Base-by-base conservation (phyloP, 64 coral and sea anemone species). In the Dendronephthya gigantea region DNA sequence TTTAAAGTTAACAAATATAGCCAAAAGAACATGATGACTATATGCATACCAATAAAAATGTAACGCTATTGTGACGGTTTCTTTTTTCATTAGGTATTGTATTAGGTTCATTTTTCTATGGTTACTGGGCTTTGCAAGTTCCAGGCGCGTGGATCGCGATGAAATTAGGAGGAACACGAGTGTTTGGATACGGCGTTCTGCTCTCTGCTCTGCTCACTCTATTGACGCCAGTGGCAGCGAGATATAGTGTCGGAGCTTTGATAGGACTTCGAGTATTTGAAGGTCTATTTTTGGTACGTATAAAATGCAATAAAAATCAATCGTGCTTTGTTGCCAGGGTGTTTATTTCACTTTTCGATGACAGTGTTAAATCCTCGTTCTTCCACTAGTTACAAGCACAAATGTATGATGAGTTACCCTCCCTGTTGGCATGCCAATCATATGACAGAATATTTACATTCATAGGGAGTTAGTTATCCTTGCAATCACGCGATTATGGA, bases 131-230 rank as follows among this genome's bases (percentile, higher is more conserved):
- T 45, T 38, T 98, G 22, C 95, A 98, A 75, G 92, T 98, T 36
- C 92, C 95, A 14, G 95, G 95, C 34, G 95, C 95, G 19, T 98
- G 95, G 95, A 51, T 98, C 30, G 95, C 95, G 17, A 87, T 98
- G 88, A 90, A 88, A 88, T 90, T 98, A 34, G 95, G 95, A 29
- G 95, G 95, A 13, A 98, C 95, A 35, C 89, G 95, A 49, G 95
- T 98, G 30, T 98, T 98, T 93, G 95, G 95, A 11, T 98, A 98
- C 66, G 95, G 95, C 25, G 95, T 98, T 31, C 86, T 98, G 68
- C 68, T 98, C 34, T 88, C 95, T 40, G 88, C 95, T 25, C 34
- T 98, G 9, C 74, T 98, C 22, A 89, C 95, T 39, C 82, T 98
- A 0, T 88, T 98, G 47, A 84, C 92, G 40, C 95, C 95, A 22